Base-by-base conservation (phyloP, 1,140 invertebrate species). In the Bombus fervidus region DNA sequence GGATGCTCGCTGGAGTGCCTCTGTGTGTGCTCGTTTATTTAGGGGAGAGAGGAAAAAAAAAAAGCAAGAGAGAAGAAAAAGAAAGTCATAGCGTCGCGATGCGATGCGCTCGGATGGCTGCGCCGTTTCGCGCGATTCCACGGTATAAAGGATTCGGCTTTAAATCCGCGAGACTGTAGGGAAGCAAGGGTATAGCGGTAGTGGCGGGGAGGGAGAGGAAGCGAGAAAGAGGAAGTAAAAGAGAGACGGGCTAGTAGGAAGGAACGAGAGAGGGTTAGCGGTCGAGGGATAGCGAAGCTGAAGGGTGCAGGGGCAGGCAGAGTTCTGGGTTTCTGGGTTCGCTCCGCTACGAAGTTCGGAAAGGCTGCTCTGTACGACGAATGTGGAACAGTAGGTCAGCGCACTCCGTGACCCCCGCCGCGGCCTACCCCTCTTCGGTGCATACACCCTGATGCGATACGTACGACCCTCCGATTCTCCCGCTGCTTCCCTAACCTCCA, bases 361-460 rank as follows among this genome's bases (percentile, higher is more conserved):
- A 93, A 93, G 93, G 92, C 93, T 93, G 93, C 86, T 93, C 89
- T 89, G 91, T 91, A 88, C 91, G 90, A 92, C 91, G 91, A 95
- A 95, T 94, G 93, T 94, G 88, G 94, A 93, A 94, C 93, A 95
- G 93, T 95, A 95, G 94, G 94, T 95, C 94, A 94, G 93, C 93
- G 94, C 92, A 95, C 94, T 95, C 94, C 91, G 93, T 94, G 94
- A 95, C 93, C 94, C 93, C 93, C 91, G 90, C 89, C 92, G 91
- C 92, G 92, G 92, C 93, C 90, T 91, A 91, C 91, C 90, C 90
- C 89, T 89, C 89, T 92, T 91, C 89, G 89, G 89, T 90, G 87
- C 89, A 91, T 90, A 82, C 90, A 85, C 90, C 89, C 89, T 88
- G 89, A 89, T 84, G 81, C 81, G 89, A 90, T 90, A 90, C 85